phyloP scores from a whole-genome alignment of 2,888 invertebrate species.

The Drosophila kambysellisi region DNA sequence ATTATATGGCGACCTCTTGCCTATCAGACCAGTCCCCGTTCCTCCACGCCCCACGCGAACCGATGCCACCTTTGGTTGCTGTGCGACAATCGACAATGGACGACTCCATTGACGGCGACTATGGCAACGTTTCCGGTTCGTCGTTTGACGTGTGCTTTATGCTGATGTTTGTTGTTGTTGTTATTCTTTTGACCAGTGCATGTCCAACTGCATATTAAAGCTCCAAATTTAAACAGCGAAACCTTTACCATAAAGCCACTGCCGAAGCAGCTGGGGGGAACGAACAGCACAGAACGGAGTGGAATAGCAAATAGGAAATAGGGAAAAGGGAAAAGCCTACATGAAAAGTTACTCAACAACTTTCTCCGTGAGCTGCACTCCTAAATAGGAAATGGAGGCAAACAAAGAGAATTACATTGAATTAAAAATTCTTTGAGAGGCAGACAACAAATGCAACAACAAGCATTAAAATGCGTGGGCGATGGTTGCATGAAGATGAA shows the following conservation, averaged over 20 bases:
- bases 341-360: slow-evolving; percentile 58
- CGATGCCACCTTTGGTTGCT: slow-evolving; percentile 43
- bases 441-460: slow-evolving; percentile 24
- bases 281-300: slow-evolving; percentile 6
- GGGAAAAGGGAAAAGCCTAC: slow-evolving; percentile 8
- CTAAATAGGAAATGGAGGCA: background rate
- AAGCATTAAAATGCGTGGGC: slow-evolving; percentile 42
- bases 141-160: slow-evolving; percentile 13
- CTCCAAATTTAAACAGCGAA: slow-evolving; percentile 3
- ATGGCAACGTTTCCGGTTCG: slow-evolving; percentile 69
- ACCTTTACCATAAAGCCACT: slow-evolving; percentile 19
- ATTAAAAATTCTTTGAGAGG: background rate
- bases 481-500: background rate
- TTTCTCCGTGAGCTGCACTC: slow-evolving; percentile 46
- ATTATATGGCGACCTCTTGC: background rate
- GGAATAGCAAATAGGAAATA: background rate
- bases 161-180: background rate
- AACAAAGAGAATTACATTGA: background rate
- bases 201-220: background rate
- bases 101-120: slow-evolving; percentile 33
- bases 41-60: background rate
- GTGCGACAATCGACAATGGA: slow-evolving; percentile 48
- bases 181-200: slow-evolving; percentile 3
- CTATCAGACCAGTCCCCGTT: background rate
- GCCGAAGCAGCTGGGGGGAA: slow-evolving; percentile 1